Evolutionary conservation across 2,888 invertebrate genomes (phyloP).

Genomic region (Diogma glabrata): DNA sequence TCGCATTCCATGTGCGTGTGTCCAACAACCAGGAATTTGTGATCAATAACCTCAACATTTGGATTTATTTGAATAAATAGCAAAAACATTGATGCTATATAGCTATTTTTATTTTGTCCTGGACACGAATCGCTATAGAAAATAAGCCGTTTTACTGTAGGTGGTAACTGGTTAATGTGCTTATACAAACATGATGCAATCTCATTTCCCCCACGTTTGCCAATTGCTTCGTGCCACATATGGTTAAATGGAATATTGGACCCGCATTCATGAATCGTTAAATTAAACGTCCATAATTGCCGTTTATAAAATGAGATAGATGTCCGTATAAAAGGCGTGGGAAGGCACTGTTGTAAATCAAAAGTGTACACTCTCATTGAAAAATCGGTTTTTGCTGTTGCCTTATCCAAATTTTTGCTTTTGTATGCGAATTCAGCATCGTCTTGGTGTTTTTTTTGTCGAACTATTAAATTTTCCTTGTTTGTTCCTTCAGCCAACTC

Average conservation of each 20-base stretch:
- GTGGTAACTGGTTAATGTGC: background rate
- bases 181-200: background rate
- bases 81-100: background rate
- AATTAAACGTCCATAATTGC: background rate
- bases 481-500: background rate
- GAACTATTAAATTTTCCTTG: background rate
- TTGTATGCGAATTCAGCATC: background rate
- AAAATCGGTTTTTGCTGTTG: background rate
- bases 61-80: background rate
- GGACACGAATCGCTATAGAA: background rate
- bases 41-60: background rate
- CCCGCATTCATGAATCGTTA: background rate
- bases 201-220: background rate
- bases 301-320: background rate
- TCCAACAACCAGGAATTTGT: background rate
- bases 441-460: background rate
- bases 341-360: slow-evolving; percentile 1
- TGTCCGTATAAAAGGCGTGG: slow-evolving; percentile 1
- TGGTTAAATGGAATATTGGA: background rate
- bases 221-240: slow-evolving; percentile 2
- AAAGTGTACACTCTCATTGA: background rate
- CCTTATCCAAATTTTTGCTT: background rate
- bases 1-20: background rate
- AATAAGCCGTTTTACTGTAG: background rate
- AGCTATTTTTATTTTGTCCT: background rate